Evolutionary conservation across 2,888 invertebrate genomes (phyloP), one percentile per base, ranked within the genome.

Genomic region (Horisme vitalbata): DNA sequence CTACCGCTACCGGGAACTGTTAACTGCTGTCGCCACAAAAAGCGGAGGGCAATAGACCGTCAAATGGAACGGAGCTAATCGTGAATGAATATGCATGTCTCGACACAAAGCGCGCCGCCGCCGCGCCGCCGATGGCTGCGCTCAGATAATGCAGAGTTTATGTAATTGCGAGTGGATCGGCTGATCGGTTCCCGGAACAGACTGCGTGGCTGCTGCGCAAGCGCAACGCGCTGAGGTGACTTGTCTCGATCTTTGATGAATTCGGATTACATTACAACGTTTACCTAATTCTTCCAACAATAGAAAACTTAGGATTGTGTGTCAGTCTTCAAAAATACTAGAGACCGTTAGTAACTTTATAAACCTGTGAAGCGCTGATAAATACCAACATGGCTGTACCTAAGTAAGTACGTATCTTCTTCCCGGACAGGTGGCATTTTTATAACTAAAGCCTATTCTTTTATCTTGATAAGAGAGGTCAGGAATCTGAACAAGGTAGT

Each of bases 121-220:
- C 5, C 18, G 18, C 18, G 5, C 38, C 23, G 23, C 41, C 36
- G 35, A 13, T 18, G 9, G 15, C 30, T 13, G 6, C 36, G 23
- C 33, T 38, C 33, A 10, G 47, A 48, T 48, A 48, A 18, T 6
- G 47, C 3, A 23, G 33, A 32, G 18, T 43, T 43, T 43, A 48
- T 47, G 47, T 41, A 10, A 45, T 38, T 33, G 45, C 38, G 28
- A 26, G 34, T 10, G 48, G 27, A 2, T 32, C 13, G 10, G 14
- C 34, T 10, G 43, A 46, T 52, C 41, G 55, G 21, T 55, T 52
- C 52, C 39, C 8, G 28, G 55, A 55, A 52, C 35, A 32, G 45
- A 52, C 43, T 23, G 38, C 45, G 34, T 39, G 34, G 32, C 28
- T 41, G 15, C 47, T 14, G 34, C 27, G 33, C 28, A 28, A 13